A percentile compares a stretch with the other conserved stretches of the same genome.
phyloP scores from a whole-genome alignment of 2,113 vertebrate genomes.

The Pseudolaguvia tuberculata region DNA sequence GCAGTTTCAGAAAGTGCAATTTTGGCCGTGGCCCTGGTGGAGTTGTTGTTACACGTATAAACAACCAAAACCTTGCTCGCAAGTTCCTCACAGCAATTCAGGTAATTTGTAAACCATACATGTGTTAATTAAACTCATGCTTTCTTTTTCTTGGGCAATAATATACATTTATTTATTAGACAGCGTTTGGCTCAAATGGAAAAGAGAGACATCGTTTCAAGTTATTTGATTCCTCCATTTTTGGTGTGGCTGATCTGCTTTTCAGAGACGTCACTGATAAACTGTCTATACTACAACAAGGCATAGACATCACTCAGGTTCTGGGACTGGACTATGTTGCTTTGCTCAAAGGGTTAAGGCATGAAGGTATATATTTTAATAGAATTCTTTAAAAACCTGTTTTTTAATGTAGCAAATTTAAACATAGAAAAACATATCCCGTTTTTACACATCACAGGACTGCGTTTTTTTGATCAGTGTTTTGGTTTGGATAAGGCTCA shows the following conservation, averaged over 20 bases:
- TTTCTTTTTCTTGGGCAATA: background rate
- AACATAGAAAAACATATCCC: no score
- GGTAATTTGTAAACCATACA: slow-evolving; percentile 55
- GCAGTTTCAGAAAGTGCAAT: slow-evolving; percentile 71
- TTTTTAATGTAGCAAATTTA: background rate
- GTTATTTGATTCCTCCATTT: slow-evolving; percentile 74
- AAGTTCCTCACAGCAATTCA: slow-evolving; percentile 74
- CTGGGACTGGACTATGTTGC: slow-evolving; percentile 83
- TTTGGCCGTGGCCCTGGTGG: slow-evolving; percentile 79
- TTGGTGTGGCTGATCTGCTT: slow-evolving; percentile 74
- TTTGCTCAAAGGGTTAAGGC: slow-evolving; percentile 82
- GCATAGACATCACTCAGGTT: slow-evolving; percentile 75
- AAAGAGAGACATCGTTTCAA: slow-evolving; percentile 72
- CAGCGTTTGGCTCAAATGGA: slow-evolving; percentile 74
- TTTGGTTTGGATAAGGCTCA: background rate
- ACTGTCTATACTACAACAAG: slow-evolving; percentile 67
- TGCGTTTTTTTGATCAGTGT: no score
- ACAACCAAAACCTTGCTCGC: slow-evolving; percentile 72
- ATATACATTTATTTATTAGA: slow-evolving; percentile 56
- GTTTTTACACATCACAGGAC: no score
- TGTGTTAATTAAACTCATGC: background rate
- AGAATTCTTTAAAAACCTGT: no score
- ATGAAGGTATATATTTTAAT: slow-evolving; percentile 85
- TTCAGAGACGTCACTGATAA: slow-evolving; percentile 76
- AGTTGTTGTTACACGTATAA: slow-evolving; percentile 69